phyloP scores from a whole-genome alignment of 2,113 vertebrate genomes.

The Coptodon rendalli region DNA sequence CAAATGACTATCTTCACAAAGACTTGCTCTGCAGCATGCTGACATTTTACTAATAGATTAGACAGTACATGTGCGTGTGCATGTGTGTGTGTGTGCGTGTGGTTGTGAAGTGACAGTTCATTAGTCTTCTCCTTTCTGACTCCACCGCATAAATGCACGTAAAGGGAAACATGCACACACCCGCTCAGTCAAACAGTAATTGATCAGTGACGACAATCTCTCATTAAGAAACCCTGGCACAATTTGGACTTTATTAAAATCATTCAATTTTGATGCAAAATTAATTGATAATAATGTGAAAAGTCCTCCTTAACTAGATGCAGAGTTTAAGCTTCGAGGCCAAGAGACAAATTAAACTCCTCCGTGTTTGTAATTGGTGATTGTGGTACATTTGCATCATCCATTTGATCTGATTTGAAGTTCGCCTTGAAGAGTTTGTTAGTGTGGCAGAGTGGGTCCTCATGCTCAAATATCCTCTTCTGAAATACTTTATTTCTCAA shows the following conservation, averaged over 20 bases:
- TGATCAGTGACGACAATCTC: not conserved
- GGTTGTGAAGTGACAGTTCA: constrained; percentile 23
- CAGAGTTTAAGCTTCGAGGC: not conserved
- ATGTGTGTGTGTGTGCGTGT: not conserved
- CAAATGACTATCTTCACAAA: constrained; percentile 1
- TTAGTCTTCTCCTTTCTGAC: constrained; percentile 34
- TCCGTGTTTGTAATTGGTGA: not conserved
- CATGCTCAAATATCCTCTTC: not conserved
- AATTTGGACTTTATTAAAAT: not conserved
- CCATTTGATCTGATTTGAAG: not conserved
- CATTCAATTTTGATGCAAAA: not conserved
- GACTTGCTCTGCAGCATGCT: not conserved
- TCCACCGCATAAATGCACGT: not conserved
- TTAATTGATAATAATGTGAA: not conserved
- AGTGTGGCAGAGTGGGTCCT: not conserved
- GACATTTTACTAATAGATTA: constrained; percentile 46
- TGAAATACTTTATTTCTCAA: not conserved
- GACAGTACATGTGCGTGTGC: not conserved
- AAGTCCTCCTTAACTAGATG: not conserved
- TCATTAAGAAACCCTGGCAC: not conserved
- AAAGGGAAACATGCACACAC: not conserved
- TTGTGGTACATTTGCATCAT: not conserved
- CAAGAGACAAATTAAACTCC: not conserved
- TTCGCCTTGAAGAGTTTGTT: not conserved
- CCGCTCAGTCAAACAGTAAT: not conserved